Evolutionary conservation across 1,140 invertebrate genomes (phyloP), one percentile per base, ranked within the genome.

Genomic region (Dendroctonus valens): DNA sequence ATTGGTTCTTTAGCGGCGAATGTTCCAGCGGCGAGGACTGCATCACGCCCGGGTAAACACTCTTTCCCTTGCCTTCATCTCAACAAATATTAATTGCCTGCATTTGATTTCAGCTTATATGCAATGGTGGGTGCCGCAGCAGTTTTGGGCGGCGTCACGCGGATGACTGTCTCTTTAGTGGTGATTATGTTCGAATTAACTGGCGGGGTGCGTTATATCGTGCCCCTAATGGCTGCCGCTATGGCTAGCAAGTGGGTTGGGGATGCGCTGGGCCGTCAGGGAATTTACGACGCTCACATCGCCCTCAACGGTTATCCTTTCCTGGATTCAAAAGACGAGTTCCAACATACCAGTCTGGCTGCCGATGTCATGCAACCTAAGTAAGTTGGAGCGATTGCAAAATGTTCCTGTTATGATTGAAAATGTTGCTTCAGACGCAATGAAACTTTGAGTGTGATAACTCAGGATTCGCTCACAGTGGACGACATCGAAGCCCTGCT

Each of bases 221-320:
- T 99, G 38, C 97, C 97, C 0, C 81, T 99, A 51, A 99, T 99
- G 98, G 94, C 94, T 0, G 96, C 97, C 15, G 94, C 94, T 0
- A 99, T 99, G 97, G 96, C 97, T 2, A 96, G 94, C 73, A 99
- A 99, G 82, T 99, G 98, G 98, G 96, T 99, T 8, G 97, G 97
- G 6, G 98, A 99, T 82, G 97, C 97, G 3, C 83, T 99, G 2
- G 94, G 93, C 0, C 86, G 91, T 72, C 86, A 91, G 78, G 96
- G 96, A 69, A 97, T 99, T 63, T 99, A 99, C 79, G 98, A 99
- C 82, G 97, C 97, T 3, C 97, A 99, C 77, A 99, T 99, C 71
- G 90, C 91, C 11, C 82, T 99, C 6, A 99, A 99, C 78, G 96
- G 95, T 0, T 99, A 99, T 83, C 98, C 98, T 4, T 99, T 98